Evolutionary conservation across 2,113 vertebrate genomes (phyloP).

Genomic region (Bettongia penicillata): DNA sequence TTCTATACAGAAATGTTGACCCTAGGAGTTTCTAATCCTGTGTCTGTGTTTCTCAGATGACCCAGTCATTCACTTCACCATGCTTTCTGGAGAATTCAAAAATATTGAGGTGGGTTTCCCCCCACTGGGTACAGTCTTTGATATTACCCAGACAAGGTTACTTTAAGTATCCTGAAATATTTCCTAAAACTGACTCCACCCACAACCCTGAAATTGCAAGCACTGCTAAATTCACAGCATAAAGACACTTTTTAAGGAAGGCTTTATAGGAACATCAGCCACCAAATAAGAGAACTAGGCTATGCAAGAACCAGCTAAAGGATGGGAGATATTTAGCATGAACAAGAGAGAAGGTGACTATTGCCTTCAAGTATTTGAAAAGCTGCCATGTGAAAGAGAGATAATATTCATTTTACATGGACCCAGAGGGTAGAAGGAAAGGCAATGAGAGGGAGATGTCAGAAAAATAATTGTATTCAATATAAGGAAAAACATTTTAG

Average conservation of each 20-base stretch:
- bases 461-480: neutral
- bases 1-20: neutral
- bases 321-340: neutral
- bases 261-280: neutral
- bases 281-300: neutral
- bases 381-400: neutral
- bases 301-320: neutral
- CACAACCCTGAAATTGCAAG: neutral
- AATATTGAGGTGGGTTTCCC: neutral
- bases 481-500: neutral
- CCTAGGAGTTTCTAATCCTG: neutral
- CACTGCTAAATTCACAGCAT: neutral
- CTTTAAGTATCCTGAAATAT: neutral
- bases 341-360: neutral
- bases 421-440: neutral
- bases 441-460: neutral
- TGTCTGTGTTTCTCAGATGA: neutral
- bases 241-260: neutral
- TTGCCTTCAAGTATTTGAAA: neutral
- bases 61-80: neutral
- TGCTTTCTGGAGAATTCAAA: neutral
- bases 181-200: neutral
- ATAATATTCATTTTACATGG: neutral
- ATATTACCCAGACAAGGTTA: neutral
- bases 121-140: neutral